Conservation (phyloP, 1,140 invertebrate genomes). For the Dendrolimus kikuchii region DNA sequence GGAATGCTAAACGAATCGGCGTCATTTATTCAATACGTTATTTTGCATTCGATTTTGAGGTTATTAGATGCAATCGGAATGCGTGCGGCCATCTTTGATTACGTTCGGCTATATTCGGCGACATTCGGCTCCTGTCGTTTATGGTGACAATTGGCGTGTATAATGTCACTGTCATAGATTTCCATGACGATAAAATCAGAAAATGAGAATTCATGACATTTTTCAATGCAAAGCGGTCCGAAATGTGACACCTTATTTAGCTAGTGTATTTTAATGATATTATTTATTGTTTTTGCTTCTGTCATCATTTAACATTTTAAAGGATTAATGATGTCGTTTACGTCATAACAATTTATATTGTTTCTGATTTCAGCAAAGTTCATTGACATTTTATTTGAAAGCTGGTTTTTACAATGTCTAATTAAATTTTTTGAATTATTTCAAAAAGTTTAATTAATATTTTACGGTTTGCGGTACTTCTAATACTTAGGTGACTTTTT, state of each 20-base stretch:
- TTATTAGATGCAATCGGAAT: slow-evolving; percentile 70
- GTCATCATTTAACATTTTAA: not conserved
- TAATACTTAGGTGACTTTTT: no score
- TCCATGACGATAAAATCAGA: slow-evolving; percentile 38
- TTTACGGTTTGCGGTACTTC: no score
- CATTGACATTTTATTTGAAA: no score
- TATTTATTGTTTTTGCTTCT: slow-evolving; percentile 5
- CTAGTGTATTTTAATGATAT: slow-evolving; percentile 16
- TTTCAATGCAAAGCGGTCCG: slow-evolving; percentile 20
- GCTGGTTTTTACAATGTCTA: no score
- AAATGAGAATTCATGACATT: slow-evolving; percentile 29
- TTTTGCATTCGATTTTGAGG: slow-evolving; percentile 69
- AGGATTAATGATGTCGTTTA: no score
- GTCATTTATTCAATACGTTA: slow-evolving; percentile 64
- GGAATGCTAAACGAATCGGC: slow-evolving; percentile 65
- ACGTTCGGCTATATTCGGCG: slow-evolving; percentile 44
- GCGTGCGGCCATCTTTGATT: slow-evolving; percentile 58
- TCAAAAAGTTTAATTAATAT: no score
- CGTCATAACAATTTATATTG: no score
- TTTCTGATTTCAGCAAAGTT: no score
- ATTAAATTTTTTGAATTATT: no score
- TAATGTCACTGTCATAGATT: slow-evolving; percentile 42
- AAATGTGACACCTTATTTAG: slow-evolving; percentile 20
- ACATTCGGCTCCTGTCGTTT: slow-evolving; percentile 39
- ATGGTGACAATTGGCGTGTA: slow-evolving; percentile 53